A percentile compares a stretch with the other conserved stretches of the same genome.
Evolutionary conservation across 2,113 vertebrate genomes (phyloP).

Genomic region (Cinclus cinclus): DNA sequence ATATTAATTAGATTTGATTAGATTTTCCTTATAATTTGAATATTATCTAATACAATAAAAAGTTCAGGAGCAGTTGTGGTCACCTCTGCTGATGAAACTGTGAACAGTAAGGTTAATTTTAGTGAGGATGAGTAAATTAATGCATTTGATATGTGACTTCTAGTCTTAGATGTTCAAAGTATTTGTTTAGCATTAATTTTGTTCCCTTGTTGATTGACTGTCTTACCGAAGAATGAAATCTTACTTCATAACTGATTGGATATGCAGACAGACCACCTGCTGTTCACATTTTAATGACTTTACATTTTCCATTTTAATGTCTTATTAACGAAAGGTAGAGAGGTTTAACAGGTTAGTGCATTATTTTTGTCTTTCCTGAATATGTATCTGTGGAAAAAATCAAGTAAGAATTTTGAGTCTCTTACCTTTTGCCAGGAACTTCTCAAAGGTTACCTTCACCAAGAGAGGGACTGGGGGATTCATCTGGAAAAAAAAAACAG

Average conservation of each 20-base stretch:
- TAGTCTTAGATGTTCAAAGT: background rate
- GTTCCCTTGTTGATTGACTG: background rate
- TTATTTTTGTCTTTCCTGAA: background rate
- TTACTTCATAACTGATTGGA: background rate
- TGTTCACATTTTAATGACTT: background rate
- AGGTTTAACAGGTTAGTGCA: background rate
- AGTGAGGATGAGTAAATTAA: background rate
- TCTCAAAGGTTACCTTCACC: background rate
- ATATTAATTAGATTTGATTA: background rate
- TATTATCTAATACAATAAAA: no score
- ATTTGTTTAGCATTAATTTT: background rate
- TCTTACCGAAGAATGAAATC: background rate
- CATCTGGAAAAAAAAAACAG: background rate
- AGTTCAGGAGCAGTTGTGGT: background rate
- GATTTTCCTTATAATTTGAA: background rate
- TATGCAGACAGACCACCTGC: background rate
- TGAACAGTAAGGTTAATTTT: background rate
- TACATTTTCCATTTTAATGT: background rate
- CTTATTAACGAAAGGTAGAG: background rate
- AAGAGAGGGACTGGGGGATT: background rate
- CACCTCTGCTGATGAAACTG: background rate
- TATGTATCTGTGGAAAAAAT: background rate
- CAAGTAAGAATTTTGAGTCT: background rate
- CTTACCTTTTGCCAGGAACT: background rate
- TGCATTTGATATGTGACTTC: background rate